phyloP scores from a whole-genome alignment of 2,113 vertebrate species.

The Myrmophylax atrothorax region DNA sequence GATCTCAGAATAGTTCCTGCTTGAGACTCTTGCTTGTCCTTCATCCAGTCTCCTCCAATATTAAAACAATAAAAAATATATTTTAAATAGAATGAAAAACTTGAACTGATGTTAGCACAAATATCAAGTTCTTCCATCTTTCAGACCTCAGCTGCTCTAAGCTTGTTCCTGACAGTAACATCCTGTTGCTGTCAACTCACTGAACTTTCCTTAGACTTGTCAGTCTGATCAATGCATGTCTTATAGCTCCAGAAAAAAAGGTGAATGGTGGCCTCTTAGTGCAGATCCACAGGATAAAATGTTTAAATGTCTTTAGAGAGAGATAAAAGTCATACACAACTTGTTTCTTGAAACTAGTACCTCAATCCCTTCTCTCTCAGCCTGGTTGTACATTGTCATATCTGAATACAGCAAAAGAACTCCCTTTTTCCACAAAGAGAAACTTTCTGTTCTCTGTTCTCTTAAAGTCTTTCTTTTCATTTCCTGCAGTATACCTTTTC shows the following conservation, averaged over 20 bases:
- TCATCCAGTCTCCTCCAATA: not conserved
- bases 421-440: not conserved
- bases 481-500: not conserved
- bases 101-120: not conserved
- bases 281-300: not conserved
- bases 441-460: not conserved
- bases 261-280: not conserved
- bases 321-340: not conserved
- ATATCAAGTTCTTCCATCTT: not conserved
- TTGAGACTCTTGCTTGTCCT: not conserved
- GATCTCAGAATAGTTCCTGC: not conserved
- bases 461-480: not conserved
- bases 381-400: not conserved
- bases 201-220: not conserved
- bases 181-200: not conserved
- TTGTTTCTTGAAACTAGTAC: not conserved
- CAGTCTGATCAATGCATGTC: not conserved
- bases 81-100: not conserved
- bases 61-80: not conserved
- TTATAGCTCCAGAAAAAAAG: not conserved
- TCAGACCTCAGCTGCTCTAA: not conserved
- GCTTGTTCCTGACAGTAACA: not conserved
- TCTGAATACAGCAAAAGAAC: not conserved
- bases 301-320: not conserved
- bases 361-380: not conserved